These are phyloP conservation scores for Gastracanthus pulcherrimus DNA, from an alignment of 2,888 invertebrate genomes.

Conservation along the genomic window DNA sequence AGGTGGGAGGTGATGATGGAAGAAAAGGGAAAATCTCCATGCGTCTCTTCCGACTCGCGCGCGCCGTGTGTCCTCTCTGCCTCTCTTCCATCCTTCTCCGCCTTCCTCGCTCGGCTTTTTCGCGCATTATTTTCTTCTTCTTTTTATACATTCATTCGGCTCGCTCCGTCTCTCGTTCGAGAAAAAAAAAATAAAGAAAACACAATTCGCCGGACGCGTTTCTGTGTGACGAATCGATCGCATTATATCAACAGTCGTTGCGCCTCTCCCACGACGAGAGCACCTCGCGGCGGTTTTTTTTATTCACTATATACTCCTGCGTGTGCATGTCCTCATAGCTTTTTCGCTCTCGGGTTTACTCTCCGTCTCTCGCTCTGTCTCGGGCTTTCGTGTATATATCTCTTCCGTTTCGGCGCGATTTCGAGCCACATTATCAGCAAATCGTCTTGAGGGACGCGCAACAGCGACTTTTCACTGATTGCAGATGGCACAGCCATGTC, in stretches of 20 bases:
- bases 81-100: conserved; percentile 8
- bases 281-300: conserved; percentile 34
- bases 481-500: conserved; percentile 77
- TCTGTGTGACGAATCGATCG: conserved; percentile 47
- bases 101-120: conserved; percentile 4
- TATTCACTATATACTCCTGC: background rate
- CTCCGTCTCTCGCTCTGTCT: background rate
- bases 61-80: conserved; percentile 14
- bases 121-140: conserved; percentile 16
- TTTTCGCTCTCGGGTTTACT: background rate
- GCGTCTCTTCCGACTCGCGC: conserved; percentile 43
- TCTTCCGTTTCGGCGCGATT: conserved; percentile 19
- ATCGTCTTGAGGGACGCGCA: conserved; percentile 75
- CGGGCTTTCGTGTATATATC: conserved; percentile 5
- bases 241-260: conserved; percentile 50
- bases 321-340: conserved; percentile 1
- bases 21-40: conserved; percentile 39
- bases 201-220: conserved; percentile 42
- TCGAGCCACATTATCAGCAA: conserved; percentile 63
- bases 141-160: conserved; percentile 37
- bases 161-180: conserved; percentile 27
- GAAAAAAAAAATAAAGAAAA: conserved; percentile 30
- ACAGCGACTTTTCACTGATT: conserved; percentile 76
- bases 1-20: background rate
- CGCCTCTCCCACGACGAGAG: conserved; percentile 43